Conservation (phyloP, 53 echinoderm and acorn worm genomes). For the Crossaster papposus region DNA sequence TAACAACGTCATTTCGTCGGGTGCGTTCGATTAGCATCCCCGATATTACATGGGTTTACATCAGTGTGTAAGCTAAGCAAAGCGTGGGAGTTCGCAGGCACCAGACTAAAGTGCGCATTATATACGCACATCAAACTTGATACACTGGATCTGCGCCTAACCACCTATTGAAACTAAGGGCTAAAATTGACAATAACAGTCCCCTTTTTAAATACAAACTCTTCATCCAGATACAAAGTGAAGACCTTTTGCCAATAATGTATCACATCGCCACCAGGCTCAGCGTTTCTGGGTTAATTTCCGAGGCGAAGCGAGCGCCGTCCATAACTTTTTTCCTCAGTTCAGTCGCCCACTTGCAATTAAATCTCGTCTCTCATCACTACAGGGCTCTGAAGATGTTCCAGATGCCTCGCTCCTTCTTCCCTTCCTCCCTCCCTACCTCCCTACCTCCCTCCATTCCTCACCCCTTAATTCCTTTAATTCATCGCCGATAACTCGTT, state of each 20-base stretch:
- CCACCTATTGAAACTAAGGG: background rate
- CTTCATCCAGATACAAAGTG: background rate
- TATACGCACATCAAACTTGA: no score
- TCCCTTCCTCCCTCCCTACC: constrained; percentile 19
- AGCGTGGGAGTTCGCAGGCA: no score
- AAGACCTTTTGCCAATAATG: background rate
- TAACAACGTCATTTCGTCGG: no score
- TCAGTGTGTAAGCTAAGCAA: no score
- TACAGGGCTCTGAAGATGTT: background rate
- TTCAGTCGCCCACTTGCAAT: constrained; percentile 44
- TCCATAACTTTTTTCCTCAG: constrained; percentile 26
- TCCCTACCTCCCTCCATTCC: constrained; percentile 6
- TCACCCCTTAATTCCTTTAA: constrained; percentile 48
- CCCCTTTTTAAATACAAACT: background rate
- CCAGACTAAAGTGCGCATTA: no score
- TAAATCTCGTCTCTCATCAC: constrained; percentile 26
- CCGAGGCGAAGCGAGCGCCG: background rate
- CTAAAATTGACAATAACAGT: background rate
- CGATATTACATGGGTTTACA: background rate
- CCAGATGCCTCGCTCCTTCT: constrained; percentile 15
- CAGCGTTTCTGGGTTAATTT: constrained; percentile 18
- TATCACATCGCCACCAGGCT: background rate
- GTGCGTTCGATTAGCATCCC: no score
- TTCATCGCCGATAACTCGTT: constrained; percentile 8
- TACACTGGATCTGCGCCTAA: no score